phyloP scores from a whole-genome alignment of 2,888 invertebrate genomes.

The Allygus modestus region DNA sequence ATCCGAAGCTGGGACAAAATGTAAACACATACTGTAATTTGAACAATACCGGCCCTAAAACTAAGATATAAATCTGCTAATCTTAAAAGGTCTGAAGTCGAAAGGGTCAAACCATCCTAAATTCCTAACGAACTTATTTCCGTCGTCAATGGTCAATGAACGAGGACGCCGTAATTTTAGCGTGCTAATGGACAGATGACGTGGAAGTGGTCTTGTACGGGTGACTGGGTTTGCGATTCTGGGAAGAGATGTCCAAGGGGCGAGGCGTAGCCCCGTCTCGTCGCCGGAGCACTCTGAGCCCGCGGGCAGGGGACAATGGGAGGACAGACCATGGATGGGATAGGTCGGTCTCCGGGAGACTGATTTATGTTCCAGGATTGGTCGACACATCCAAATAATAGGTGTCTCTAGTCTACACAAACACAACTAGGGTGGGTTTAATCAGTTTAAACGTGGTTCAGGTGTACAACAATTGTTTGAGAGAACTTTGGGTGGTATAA shows the following conservation, averaged over 20 bases:
- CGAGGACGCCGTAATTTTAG: slow-evolving; percentile 7
- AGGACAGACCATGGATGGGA: not conserved
- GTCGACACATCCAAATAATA: not conserved
- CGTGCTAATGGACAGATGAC: not conserved
- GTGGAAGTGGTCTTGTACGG: not conserved
- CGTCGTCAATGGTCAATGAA: too few species aligned
- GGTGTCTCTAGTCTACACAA: not conserved
- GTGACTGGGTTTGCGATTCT: not conserved
- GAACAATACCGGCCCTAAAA: too few species aligned
- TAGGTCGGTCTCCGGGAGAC: not conserved
- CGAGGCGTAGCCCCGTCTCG: not conserved
- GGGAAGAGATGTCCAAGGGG: not conserved
- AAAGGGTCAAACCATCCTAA: not conserved
- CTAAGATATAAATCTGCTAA: not conserved
- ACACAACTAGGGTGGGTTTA: not conserved
- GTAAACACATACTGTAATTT: too few species aligned
- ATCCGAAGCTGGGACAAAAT: too few species aligned
- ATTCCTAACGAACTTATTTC: not conserved
- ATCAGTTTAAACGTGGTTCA: too few species aligned
- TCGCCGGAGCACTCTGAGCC: not conserved
- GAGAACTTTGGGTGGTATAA: too few species aligned
- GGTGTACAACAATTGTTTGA: too few species aligned
- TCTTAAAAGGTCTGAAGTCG: not conserved
- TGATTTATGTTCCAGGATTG: slow-evolving; percentile 24
- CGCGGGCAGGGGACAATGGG: not conserved